Percentiles rank a stretch among this genome's conserved stretches.
phyloP scores from a whole-genome alignment of 2,888 invertebrate species.

The Nephrotoma flavescens region DNA sequence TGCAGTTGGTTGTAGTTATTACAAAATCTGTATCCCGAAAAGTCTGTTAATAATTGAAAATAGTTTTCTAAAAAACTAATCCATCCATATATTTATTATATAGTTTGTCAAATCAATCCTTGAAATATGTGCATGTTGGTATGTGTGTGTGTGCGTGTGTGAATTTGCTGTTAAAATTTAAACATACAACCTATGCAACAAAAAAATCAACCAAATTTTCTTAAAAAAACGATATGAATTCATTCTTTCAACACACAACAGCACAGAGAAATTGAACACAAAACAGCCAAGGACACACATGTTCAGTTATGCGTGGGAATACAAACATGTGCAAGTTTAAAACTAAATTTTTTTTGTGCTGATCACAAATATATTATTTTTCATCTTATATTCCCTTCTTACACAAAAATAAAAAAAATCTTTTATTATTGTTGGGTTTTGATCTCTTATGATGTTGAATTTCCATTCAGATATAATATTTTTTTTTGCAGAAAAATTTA shows the following conservation, averaged over 20 bases:
- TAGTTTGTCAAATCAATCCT: background rate
- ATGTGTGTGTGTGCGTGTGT: no score
- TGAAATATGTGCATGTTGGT: no score
- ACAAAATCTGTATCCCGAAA: background rate
- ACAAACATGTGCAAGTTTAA: conserved; percentile 2
- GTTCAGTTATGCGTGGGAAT: conserved; percentile 4
- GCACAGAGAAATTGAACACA: background rate
- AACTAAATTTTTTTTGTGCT: background rate
- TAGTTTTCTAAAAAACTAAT: background rate
- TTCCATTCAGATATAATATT: background rate
- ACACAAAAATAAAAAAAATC: background rate
- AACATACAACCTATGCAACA: background rate
- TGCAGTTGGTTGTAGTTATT: background rate
- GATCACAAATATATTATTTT: background rate
- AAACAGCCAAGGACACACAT: conserved; percentile 4
- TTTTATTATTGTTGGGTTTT: background rate
- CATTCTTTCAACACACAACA: background rate
- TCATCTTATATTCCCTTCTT: background rate
- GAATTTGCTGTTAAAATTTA: background rate
- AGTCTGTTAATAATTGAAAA: background rate
- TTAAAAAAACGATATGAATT: background rate
- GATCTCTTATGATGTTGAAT: background rate
- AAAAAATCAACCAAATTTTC: background rate
- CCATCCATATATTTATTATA: background rate
- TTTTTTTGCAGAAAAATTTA: background rate